Evolutionary conservation across 2,113 vertebrate species (phyloP).

Genomic region (Etheostoma cragini): DNA sequence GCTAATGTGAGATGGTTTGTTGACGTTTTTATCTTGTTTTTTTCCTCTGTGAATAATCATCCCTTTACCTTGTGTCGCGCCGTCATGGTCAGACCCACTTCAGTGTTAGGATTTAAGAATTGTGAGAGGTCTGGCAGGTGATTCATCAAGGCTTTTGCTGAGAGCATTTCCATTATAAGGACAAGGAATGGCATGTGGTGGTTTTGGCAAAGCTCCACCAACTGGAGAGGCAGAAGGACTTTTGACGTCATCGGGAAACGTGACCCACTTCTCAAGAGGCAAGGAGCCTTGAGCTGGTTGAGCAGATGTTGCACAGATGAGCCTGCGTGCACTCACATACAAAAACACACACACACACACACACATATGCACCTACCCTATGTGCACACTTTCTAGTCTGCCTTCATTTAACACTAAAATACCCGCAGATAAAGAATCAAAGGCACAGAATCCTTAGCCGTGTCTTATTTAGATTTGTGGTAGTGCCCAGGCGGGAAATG

Average conservation of each 20-base stretch:
- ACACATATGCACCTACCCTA: constrained; percentile 12
- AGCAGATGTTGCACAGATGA: constrained; percentile 81
- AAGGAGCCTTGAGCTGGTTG: constrained; percentile 77
- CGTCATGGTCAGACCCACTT: constrained; percentile 40
- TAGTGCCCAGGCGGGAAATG: constrained; percentile 35
- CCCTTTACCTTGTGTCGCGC: constrained; percentile 2
- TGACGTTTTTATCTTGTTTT: constrained; percentile 22
- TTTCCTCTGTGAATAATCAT: constrained; percentile 6
- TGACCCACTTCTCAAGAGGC: constrained; percentile 82
- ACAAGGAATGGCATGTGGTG: constrained; percentile 71
- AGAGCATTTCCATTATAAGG: constrained; percentile 73
- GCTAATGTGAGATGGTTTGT: constrained; percentile 2
- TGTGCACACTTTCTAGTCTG: constrained; percentile 30
- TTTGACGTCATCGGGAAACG: constrained; percentile 84
- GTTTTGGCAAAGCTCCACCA: constrained; percentile 74
- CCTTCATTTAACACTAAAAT: constrained; percentile 64
- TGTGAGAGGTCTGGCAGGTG: constrained; percentile 59
- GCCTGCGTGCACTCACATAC: constrained; percentile 32
- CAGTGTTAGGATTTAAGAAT: constrained; percentile 32
- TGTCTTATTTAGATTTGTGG: constrained; percentile 56
- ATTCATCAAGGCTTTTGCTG: constrained; percentile 64
- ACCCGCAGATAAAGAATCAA: constrained; percentile 43
- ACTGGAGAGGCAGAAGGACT: constrained; percentile 77
- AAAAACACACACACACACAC: constrained; percentile 13
- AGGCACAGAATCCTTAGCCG: constrained; percentile 15